These are phyloP conservation scores for Emydocephalus ijimae DNA, from an alignment of 2,113 vertebrate species.

Conservation along the genomic window DNA sequence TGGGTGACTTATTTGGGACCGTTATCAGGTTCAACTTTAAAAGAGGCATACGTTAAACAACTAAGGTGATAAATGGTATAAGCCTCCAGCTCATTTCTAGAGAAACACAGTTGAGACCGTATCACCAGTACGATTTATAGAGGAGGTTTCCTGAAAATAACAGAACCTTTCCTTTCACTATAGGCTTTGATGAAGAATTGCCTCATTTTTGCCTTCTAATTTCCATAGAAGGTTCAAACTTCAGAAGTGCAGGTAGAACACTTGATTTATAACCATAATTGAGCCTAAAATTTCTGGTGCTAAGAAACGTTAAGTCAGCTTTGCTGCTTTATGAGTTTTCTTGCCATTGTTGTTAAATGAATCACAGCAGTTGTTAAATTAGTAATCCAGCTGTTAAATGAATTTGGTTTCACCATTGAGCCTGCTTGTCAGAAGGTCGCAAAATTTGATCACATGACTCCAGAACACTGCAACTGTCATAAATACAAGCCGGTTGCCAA, in stretches of 20 bases:
- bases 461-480: neutral
- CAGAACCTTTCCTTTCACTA: neutral
- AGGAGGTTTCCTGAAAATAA: conserved; percentile 5
- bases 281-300: neutral
- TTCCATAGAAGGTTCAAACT: conserved; percentile 16
- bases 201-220: neutral
- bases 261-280: neutral
- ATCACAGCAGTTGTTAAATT: neutral
- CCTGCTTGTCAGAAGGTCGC: neutral
- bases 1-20: neutral
- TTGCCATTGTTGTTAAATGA: neutral
- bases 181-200: neutral
- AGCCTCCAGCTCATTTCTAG: conserved; percentile 36
- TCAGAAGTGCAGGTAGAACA: accelerated
- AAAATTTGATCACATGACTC: neutral
- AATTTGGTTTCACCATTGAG: neutral
- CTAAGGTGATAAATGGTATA: conserved; percentile 35
- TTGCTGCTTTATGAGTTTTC: neutral
- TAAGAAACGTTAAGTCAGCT: neutral
- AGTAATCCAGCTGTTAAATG: neutral
- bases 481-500: neutral
- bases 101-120: conserved; percentile 34
- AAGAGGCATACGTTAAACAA: neutral
- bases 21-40: neutral
- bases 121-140: neutral